These are phyloP conservation scores for Drosophila subquinaria DNA, from an alignment of 2,888 invertebrate species.

Conservation along the genomic window DNA sequence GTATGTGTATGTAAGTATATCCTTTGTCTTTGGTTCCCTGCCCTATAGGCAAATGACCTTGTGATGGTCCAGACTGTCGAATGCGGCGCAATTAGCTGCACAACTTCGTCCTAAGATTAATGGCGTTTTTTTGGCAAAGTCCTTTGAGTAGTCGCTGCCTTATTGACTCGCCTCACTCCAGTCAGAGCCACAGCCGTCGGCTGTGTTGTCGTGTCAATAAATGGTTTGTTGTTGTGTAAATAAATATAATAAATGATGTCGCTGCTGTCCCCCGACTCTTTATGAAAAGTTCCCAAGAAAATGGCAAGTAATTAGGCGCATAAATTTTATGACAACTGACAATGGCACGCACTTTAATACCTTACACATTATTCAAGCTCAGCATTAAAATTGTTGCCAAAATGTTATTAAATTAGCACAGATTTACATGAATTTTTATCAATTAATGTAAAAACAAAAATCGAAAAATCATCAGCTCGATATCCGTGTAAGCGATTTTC, in stretches of 20 bases:
- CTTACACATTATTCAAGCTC: constrained; percentile 3
- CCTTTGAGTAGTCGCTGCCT: constrained; percentile 57
- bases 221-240: constrained; percentile 64
- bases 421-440: neutral
- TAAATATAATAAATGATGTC: constrained; percentile 78
- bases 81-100: constrained; percentile 76
- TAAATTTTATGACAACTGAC: constrained; percentile 71
- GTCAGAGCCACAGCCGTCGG: constrained; percentile 9
- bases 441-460: too few species aligned
- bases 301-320: constrained; percentile 71
- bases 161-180: constrained; percentile 55
- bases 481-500: too few species aligned
- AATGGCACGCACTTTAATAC: constrained; percentile 33
- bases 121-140: constrained; percentile 58
- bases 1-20: neutral
- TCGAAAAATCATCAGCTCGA: too few species aligned
- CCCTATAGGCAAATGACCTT: constrained; percentile 58
- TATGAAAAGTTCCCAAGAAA: constrained; percentile 47
- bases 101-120: constrained; percentile 75
- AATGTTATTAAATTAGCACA: constrained; percentile 1
- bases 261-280: constrained; percentile 20
- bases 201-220: constrained; percentile 68
- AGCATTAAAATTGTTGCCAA: neutral
- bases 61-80: constrained; percentile 54
- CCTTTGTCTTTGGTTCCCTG: constrained; percentile 16